A percentile compares a stretch with the other conserved stretches of the same genome.
Evolutionary conservation across 2,797 vertebrate genomes (phyloP).

Genomic region (Lophotriccus pileatus): DNA sequence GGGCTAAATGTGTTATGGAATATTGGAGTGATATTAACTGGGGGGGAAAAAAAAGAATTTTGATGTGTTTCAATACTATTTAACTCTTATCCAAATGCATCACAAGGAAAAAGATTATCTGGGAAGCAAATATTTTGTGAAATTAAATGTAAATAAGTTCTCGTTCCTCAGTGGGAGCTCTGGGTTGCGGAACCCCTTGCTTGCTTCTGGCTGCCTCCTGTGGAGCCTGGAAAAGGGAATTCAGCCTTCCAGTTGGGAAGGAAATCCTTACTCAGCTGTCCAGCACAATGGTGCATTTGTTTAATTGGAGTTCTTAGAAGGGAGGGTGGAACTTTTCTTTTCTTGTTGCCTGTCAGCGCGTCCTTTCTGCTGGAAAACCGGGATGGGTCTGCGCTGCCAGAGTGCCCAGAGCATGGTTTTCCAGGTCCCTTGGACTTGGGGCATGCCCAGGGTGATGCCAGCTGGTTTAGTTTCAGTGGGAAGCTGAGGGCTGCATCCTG

Average conservation of each 20-base stretch:
- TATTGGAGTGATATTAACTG: not conserved
- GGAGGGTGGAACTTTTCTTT: not conserved
- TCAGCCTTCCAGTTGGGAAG: not conserved
- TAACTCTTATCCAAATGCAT: not conserved
- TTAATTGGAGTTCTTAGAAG: not conserved
- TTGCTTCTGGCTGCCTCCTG: not conserved
- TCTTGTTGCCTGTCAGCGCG: accelerated
- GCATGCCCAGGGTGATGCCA: not conserved
- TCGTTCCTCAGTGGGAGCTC: accelerated
- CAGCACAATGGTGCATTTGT: not conserved
- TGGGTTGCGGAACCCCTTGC: not conserved
- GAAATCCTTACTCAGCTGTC: not conserved
- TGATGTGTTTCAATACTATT: not conserved
- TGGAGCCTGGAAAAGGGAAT: not conserved
- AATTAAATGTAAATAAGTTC: not conserved
- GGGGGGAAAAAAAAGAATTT: accelerated
- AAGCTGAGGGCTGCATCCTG: not conserved
- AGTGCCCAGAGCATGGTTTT: not conserved
- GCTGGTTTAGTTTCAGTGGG: not conserved
- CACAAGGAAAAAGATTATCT: not conserved
- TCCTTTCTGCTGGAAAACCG: not conserved
- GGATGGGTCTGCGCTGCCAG: not conserved
- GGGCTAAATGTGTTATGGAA: not conserved
- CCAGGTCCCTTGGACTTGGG: not conserved
- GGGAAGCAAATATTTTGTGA: not conserved